A percentile compares a stretch with the other conserved stretches of the same genome.
Evolutionary conservation across 2,888 invertebrate genomes (phyloP).

Genomic region (Nephrocerus scutellatus): DNA sequence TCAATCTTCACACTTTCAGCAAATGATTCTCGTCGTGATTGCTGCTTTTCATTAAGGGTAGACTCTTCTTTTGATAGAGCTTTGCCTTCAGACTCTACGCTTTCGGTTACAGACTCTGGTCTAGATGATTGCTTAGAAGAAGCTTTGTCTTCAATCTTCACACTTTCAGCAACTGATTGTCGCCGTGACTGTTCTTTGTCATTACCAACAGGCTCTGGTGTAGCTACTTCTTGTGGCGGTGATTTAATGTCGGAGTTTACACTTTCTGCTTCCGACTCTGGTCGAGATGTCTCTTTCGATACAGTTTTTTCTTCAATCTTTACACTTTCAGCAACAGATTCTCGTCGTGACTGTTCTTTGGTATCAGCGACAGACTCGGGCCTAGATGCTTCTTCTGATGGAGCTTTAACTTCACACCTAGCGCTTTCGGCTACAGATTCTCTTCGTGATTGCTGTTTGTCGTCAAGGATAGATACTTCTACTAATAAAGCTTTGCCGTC

Average conservation of each 20-base stretch:
- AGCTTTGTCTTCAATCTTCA: conserved; percentile 7
- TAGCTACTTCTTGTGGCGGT: no score
- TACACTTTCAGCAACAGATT: neutral
- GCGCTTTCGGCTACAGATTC: conserved; percentile 16
- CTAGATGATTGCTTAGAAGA: conserved; percentile 8
- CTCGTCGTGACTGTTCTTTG: conserved; percentile 3
- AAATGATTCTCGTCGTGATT: conserved; percentile 1
- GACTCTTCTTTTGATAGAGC: neutral
- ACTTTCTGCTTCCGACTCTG: neutral
- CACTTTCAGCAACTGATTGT: conserved; percentile 15
- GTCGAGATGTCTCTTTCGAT: conserved; percentile 10
- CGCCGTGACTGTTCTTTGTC: conserved; percentile 16
- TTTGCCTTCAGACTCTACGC: conserved; percentile 11
- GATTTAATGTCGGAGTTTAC: conserved; percentile 8
- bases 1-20: conserved; percentile 20
- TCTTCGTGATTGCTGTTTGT: conserved; percentile 12
- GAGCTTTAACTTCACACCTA: neutral
- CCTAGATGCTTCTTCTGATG: neutral
- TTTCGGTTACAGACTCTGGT: conserved; percentile 3
- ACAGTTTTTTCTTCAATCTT: conserved; percentile 8
- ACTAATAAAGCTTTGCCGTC: no score
- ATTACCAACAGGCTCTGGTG: no score
- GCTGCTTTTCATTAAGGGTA: conserved; percentile 1
- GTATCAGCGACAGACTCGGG: no score
- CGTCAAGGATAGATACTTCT: no score